Conservation (phyloP, 2,113 vertebrate genomes). For the Furnarius figulus region DNA sequence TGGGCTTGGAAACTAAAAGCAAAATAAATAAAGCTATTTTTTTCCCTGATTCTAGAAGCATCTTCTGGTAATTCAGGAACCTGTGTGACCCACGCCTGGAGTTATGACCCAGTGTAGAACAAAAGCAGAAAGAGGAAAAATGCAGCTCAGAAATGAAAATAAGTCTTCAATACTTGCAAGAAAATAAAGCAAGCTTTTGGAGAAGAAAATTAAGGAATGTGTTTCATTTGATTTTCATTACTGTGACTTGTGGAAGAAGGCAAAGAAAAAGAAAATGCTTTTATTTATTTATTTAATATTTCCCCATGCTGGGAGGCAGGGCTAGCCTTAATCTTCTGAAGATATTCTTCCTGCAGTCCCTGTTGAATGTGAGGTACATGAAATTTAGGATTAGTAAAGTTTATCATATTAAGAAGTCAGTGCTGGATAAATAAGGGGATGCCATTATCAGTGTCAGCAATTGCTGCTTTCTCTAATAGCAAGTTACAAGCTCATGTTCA, state of each 20-base stretch:
- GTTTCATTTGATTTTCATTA: neutral
- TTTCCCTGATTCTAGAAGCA: neutral
- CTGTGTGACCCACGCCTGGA: neutral
- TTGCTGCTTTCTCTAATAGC: neutral
- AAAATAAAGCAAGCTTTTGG: neutral
- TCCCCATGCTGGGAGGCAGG: neutral
- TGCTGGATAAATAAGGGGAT: neutral
- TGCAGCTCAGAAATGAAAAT: neutral
- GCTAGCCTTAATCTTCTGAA: neutral
- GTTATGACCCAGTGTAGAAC: neutral
- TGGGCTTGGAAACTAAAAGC: neutral
- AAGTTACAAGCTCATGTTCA: neutral
- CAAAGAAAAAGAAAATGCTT: neutral
- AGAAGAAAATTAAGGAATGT: neutral
- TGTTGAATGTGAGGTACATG: accelerated
- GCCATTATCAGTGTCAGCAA: neutral
- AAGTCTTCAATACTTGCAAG: neutral
- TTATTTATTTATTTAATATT: neutral
- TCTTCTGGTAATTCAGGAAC: neutral
- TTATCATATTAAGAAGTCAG: neutral
- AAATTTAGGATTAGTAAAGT: neutral
- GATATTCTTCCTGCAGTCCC: neutral
- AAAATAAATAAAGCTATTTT: neutral
- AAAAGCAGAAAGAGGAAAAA: neutral
- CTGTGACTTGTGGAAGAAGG: neutral